Percentiles rank a stretch among this genome's conserved stretches.
Conservation (phyloP, 2,113 vertebrate species). For the Otus sunia region DNA sequence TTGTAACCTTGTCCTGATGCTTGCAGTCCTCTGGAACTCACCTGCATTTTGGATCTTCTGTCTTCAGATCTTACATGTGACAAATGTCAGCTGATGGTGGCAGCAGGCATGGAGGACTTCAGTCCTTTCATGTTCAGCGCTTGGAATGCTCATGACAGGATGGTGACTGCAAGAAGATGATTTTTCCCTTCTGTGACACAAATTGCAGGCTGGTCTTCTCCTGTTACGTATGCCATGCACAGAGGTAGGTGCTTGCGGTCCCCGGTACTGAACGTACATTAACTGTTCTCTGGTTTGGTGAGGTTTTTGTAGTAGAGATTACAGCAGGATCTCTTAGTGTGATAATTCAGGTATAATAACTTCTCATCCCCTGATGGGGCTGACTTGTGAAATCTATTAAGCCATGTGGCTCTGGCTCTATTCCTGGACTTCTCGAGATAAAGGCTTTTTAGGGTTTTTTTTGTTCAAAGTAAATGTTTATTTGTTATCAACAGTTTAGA, state of each 20-base stretch:
- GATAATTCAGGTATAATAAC: neutral
- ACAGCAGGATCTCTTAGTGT: neutral
- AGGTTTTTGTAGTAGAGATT: neutral
- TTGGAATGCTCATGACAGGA: rapidly evolving
- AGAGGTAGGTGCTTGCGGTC: neutral
- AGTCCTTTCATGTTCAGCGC: rapidly evolving
- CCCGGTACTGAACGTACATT: rapidly evolving
- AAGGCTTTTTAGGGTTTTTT: neutral
- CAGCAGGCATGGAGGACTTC: neutral
- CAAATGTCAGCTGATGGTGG: neutral
- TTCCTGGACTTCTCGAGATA: conserved; percentile 8
- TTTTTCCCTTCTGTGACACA: neutral
- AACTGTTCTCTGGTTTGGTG: neutral
- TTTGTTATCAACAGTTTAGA: conserved; percentile 21
- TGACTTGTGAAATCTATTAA: neutral
- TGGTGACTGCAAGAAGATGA: neutral
- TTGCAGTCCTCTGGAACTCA: neutral
- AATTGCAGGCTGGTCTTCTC: neutral
- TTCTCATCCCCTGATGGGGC: neutral
- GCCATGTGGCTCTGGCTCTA: neutral
- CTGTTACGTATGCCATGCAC: rapidly evolving
- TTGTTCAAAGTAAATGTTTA: neutral
- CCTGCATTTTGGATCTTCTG: neutral
- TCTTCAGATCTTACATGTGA: neutral
- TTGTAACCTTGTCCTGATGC: neutral